Percentiles rank a stretch among this genome's conserved stretches.
Conservation (phyloP, 2,797 vertebrate genomes). For the Lutra lutra region DNA sequence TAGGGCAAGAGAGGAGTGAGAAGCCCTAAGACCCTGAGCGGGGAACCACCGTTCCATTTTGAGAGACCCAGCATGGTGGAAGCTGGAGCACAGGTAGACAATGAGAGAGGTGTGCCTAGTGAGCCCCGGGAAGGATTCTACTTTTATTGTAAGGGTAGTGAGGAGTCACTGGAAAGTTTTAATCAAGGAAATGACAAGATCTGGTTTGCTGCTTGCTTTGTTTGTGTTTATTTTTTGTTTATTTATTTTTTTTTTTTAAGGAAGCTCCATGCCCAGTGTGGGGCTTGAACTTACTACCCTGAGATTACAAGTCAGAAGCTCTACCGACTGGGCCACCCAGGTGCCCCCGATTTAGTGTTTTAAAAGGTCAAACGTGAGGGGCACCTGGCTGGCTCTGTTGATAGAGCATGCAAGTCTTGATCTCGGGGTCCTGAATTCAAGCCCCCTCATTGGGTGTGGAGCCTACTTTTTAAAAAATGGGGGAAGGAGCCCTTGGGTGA, state of each 20-base stretch:
- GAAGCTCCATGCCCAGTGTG: neutral
- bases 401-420: neutral
- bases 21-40: neutral
- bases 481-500: no score
- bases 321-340: neutral
- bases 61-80: neutral
- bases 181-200: neutral
- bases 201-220: neutral
- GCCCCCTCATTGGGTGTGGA: neutral
- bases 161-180: neutral
- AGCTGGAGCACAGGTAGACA: no score
- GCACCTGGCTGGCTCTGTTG: neutral
- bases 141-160: neutral
- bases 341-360: neutral
- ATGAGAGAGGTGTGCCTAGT: rapidly evolving
- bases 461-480: no score
- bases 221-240: neutral
- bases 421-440: neutral
- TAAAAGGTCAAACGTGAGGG: neutral
- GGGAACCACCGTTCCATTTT: neutral
- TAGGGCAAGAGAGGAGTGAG: neutral
- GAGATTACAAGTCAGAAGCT: neutral
- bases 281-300: neutral
- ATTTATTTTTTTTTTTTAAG: neutral
- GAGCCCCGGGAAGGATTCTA: neutral